Conservation (phyloP, 1,140 invertebrate species). For the Scaptomyza graminum region DNA sequence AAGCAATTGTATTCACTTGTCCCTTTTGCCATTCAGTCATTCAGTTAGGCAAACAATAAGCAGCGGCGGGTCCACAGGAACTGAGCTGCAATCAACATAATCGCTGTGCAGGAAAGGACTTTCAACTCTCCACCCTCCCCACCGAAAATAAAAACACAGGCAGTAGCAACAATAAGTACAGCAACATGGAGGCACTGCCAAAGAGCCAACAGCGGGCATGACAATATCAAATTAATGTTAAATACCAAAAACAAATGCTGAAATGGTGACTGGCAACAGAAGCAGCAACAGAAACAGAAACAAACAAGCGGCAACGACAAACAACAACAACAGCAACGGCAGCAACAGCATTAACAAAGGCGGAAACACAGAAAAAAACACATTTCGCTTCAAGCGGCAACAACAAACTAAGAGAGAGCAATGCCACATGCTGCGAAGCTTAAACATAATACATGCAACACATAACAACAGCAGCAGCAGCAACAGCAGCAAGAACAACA, state of each 20-base stretch:
- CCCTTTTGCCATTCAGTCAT: conserved; percentile 54
- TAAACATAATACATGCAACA: conserved; percentile 41
- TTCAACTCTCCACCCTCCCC: conserved; percentile 16
- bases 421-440: conserved; percentile 67
- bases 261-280: conserved; percentile 13
- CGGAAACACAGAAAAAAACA: conserved; percentile 49
- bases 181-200: conserved; percentile 1
- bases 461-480: conserved; percentile 34
- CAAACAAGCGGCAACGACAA: conserved; percentile 62
- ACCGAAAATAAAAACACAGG: not conserved
- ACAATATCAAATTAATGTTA: conserved; percentile 81
- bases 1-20: conserved; percentile 36
- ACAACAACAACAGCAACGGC: conserved; percentile 16
- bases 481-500: conserved; percentile 27
- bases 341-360: conserved; percentile 28
- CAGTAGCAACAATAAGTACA: not conserved
- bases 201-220: conserved; percentile 60
- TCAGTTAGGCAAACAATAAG: conserved; percentile 76
- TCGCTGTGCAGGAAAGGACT: conserved; percentile 70
- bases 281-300: conserved; percentile 38
- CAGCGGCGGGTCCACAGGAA: conserved; percentile 66
- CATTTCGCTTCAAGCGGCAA: conserved; percentile 35
- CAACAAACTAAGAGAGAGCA: conserved; percentile 31
- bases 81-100: conserved; percentile 78
- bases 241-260: conserved; percentile 58